A percentile compares a stretch with the other conserved stretches of the same genome.
Conservation (phyloP, 2,113 vertebrate genomes). For the Gila orcuttii region DNA sequence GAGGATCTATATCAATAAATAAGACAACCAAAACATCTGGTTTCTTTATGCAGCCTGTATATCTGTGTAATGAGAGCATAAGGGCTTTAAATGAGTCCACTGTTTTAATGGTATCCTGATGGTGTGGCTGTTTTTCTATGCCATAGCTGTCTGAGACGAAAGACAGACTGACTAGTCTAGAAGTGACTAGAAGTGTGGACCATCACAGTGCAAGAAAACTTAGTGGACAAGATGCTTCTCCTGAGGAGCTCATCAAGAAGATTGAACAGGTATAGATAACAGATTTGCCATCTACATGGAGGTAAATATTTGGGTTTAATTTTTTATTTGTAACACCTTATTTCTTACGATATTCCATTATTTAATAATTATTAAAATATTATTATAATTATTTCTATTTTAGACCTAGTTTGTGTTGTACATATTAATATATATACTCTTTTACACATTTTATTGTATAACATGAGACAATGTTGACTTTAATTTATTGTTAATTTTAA, state of each 20-base stretch:
- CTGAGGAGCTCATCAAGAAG: slow-evolving; percentile 80
- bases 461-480: background rate
- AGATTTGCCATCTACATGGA: background rate
- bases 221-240: slow-evolving; percentile 79
- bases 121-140: slow-evolving; percentile 33
- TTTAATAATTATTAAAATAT: background rate
- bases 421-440: background rate
- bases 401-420: background rate
- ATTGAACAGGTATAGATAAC: slow-evolving; percentile 78
- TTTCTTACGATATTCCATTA: background rate
- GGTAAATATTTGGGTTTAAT: background rate
- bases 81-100: background rate
- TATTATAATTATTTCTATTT: background rate
- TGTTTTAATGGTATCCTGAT: slow-evolving; percentile 28
- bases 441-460: background rate
- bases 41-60: background rate
- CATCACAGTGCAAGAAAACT: slow-evolving; percentile 67
- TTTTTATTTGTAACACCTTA: background rate
- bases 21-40: background rate
- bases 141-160: slow-evolving; percentile 84
- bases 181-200: slow-evolving; percentile 65
- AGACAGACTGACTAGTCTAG: slow-evolving; percentile 77
- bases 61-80: slow-evolving; percentile 1
- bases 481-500: background rate
- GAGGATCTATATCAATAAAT: background rate